phyloP scores from a whole-genome alignment of 2,113 vertebrate genomes.

The Nymphicus hollandicus region DNA sequence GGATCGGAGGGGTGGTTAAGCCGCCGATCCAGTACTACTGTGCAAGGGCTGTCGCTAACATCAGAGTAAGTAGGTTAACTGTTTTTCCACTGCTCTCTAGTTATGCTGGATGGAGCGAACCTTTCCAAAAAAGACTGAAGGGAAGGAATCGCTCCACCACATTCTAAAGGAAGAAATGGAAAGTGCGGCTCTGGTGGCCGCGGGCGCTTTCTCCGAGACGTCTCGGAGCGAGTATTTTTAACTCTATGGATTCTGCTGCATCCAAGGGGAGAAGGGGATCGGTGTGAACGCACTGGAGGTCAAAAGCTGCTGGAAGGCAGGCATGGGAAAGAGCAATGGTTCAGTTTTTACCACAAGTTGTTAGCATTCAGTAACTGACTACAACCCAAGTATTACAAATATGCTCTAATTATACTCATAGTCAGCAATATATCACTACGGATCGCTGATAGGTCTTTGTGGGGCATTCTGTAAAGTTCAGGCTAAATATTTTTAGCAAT shows the following conservation, averaged over 20 bases:
- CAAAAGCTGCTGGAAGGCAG: conserved; percentile 60
- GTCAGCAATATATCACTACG: conserved; percentile 75
- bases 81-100: conserved; percentile 76
- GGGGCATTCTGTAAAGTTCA: conserved; percentile 75
- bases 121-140: conserved; percentile 52
- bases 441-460: conserved; percentile 74
- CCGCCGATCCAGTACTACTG: conserved; percentile 35
- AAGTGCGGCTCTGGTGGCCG: not conserved
- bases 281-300: conserved; percentile 48
- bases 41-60: conserved; percentile 51
- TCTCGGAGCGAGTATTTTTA: conserved; percentile 32
- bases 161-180: conserved; percentile 65
- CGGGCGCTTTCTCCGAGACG: not conserved
- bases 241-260: not conserved
- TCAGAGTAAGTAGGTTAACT: conserved; percentile 77
- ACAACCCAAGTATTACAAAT: conserved; percentile 79
- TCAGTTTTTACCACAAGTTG: conserved; percentile 69
- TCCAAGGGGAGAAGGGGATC: not conserved
- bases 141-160: conserved; percentile 53
- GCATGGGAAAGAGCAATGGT: conserved; percentile 77
- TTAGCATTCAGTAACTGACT: conserved; percentile 71
- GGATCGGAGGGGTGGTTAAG: conserved; percentile 28
- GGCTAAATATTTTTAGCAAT: conserved; percentile 83
- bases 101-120: conserved; percentile 54
- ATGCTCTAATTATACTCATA: conserved; percentile 79